phyloP scores from a whole-genome alignment of 2,797 vertebrate species.

The Ptychadena robeensis region DNA sequence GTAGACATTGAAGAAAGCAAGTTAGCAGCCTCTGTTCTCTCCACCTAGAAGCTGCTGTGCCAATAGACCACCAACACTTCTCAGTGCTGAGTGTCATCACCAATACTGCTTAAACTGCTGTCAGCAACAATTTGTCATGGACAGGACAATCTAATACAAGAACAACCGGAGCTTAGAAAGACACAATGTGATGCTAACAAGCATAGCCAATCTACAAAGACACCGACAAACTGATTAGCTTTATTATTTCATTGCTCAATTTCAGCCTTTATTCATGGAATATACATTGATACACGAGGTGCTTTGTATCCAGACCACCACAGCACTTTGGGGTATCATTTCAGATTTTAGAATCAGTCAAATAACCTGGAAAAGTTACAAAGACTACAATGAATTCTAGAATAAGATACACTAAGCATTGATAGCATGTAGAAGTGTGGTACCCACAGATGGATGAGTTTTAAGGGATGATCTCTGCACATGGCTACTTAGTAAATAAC shows the following conservation, averaged over 20 bases:
- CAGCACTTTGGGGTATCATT: too few species aligned
- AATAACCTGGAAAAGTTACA: neutral
- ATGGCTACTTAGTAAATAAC: neutral
- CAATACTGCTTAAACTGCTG: conserved; percentile 64
- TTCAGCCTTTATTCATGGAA: neutral
- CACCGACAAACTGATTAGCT: conserved; percentile 9
- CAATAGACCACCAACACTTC: conserved; percentile 72
- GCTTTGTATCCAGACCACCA: too few species aligned
- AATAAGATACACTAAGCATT: too few species aligned
- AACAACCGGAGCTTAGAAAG: conserved; percentile 67
- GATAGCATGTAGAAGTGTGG: too few species aligned
- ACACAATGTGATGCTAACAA: conserved; percentile 69
- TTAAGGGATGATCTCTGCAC: too few species aligned
- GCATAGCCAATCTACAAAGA: conserved; percentile 61
- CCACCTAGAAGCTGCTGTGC: conserved; percentile 68
- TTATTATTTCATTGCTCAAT: neutral
- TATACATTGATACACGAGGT: neutral
- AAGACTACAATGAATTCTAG: neutral
- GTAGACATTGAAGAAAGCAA: conserved; percentile 67
- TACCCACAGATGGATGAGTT: too few species aligned
- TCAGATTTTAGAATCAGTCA: neutral
- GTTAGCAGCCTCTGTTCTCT: conserved; percentile 66
- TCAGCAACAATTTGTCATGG: conserved; percentile 67
- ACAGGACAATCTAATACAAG: conserved; percentile 65
- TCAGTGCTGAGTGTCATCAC: conserved; percentile 66